Evolutionary conservation across 2,113 vertebrate species (phyloP), one percentile per base, ranked within the genome.

Genomic region (Trinectes maculatus): DNA sequence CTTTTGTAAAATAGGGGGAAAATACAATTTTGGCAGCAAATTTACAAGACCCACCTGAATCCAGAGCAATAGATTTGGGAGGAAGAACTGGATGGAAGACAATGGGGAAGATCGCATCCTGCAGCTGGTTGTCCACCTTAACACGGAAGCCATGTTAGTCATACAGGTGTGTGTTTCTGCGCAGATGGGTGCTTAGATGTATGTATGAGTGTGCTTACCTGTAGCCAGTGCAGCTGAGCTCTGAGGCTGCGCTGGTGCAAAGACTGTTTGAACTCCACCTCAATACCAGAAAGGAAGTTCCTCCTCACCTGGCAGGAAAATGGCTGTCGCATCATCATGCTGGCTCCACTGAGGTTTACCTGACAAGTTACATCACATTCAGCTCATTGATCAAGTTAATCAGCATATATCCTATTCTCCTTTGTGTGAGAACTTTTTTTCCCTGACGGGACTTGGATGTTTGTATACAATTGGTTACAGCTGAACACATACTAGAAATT

Each of bases 71-170:
- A 0, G 97, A 99, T 76, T 96, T 99, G 7, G 98, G 98, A 86
- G 96, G 98, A 33, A 94, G 91, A n/a, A 99, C 98, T 1, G 98
- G 98, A 63, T 99, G 94, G 89, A 99, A 99, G 0, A 95, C 93
- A 33, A 96, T 95, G 69, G 97, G 96, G 68, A 99, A 99, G 85
- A 98, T 92, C 0, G 96, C 95, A 24, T 96, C 97, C 9, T 94
- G 92, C 42, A 99, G 90, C 19, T 99, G 98, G 86, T 96, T 98
- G 85, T 99, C 98, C 67, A 99, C 92, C 98, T 99, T 69, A 0
- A 67, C 3, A 72, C 11, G 73, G 2, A 52, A 2, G 31, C 2
- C 0, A 34, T 0, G 2, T 52, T 7, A 48, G 28, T 3, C 19
- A 7, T 0, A 19, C 16, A 55, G 6, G 11, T 24, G 68, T 4